Evolutionary conservation across 92 coral and sea anemone species (phyloP), one percentile per base, ranked within the genome.

Genomic region (Palythoa caribaeorum): DNA sequence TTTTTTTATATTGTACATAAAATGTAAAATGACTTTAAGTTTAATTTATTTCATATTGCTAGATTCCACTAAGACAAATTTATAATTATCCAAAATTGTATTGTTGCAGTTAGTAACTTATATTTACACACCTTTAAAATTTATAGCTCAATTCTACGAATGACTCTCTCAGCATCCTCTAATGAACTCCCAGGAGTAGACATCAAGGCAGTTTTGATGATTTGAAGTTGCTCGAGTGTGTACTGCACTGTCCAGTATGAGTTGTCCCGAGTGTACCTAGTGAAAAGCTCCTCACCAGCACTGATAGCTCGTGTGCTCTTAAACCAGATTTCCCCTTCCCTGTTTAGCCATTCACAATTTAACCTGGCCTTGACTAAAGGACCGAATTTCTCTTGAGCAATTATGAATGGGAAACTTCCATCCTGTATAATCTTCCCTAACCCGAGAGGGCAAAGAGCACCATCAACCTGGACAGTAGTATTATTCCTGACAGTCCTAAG

Each of bases 381-480:
- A 44, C 4, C 50, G 7, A 44, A 44, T 44, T 44, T 44, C 50
- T 44, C 50, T 44, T 44, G 50, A 44, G 50, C 4, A 44, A 88
- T 19, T 76, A 51, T 20, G 47, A 78, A 79, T 59, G 90, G 90
- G 54, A 88, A 88, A 21, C 79, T 65, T 47, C 90, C 90, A 71
- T 87, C 84, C 77, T 87, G 90, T 28, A 87, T 77, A 12, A 87
- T 28, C n/a, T 72, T 60, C n/a, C 90, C 89, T 53, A 87, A 72
- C 21, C 89, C 89, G 37, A 87, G 75, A 9, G 84, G 89, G 39
- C 89, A 87, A 15, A 60, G 59, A 36, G 39, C 80, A 55, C 89
- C 89, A 44, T 87, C 89, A 53, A 59, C 38, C 73, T 87, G 76
- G n/a, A 77, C 60, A 7, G 69, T 21, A 40, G 13, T n/a, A 37